Evolutionary conservation across 2,797 vertebrate genomes (phyloP).

Genomic region (Chiroxiphia lanceolata): DNA sequence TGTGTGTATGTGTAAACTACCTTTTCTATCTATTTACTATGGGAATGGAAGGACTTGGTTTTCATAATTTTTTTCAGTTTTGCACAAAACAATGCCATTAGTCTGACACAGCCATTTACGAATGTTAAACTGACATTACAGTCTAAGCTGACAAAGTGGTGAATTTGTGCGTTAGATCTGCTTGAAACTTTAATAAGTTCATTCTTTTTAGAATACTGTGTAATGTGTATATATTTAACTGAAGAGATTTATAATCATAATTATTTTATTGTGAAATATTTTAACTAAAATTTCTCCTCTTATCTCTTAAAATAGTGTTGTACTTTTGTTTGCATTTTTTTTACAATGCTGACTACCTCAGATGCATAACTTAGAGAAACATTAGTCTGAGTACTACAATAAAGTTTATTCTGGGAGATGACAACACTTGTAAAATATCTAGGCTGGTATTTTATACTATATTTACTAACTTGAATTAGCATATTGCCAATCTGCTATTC

Average conservation of each 20-base stretch:
- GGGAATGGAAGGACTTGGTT: conserved; percentile 67
- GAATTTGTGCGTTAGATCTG: conserved; percentile 75
- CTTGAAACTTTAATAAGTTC: conserved; percentile 76
- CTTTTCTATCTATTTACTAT: conserved; percentile 70
- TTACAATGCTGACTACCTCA: conserved; percentile 48
- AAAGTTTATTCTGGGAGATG: neutral
- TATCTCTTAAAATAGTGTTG: conserved; percentile 73
- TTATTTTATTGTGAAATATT: conserved; percentile 90
- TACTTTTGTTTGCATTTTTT: conserved; percentile 67
- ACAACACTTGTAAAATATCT: neutral
- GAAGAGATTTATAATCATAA: conserved; percentile 89
- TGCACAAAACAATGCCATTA: conserved; percentile 80
- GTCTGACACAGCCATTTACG: conserved; percentile 69
- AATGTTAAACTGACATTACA: conserved; percentile 79
- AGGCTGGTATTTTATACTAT: neutral
- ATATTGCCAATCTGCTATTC: neutral
- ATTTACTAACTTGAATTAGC: neutral
- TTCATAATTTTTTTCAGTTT: conserved; percentile 71
- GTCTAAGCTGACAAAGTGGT: conserved; percentile 69
- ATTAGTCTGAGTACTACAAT: neutral
- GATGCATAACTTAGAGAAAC: neutral
- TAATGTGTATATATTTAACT: conserved; percentile 87
- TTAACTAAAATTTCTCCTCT: conserved; percentile 82
- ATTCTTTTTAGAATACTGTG: conserved; percentile 79
- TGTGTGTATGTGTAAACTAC: conserved; percentile 63